A percentile compares a stretch with the other conserved stretches of the same genome.
These are phyloP conservation scores for Xenentodon cancila DNA, from an alignment of 2,797 vertebrate genomes.

Conservation along the genomic window DNA sequence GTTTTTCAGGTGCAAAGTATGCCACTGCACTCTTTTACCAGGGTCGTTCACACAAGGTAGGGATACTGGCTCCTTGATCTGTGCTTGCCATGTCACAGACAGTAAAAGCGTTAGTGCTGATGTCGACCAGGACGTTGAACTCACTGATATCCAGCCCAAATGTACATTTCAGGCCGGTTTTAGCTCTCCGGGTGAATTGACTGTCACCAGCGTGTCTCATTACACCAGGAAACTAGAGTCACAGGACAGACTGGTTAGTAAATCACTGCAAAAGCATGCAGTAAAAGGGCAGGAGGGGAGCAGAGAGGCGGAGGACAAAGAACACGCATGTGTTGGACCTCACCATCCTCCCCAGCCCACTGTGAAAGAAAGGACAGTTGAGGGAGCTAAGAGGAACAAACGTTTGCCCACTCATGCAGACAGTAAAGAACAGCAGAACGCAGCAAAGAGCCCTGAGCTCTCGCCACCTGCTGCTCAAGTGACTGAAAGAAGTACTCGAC, in stretches of 20 bases:
- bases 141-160: neutral
- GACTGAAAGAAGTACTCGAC: slow-evolving; percentile 18
- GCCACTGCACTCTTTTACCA: slow-evolving; percentile 56
- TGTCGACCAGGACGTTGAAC: neutral
- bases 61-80: slow-evolving; percentile 48
- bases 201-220: slow-evolving; percentile 44
- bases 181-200: slow-evolving; percentile 44
- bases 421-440: neutral
- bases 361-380: neutral
- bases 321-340: slow-evolving; percentile 10
- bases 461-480: neutral
- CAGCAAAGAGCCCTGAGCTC: neutral
- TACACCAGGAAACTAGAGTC: slow-evolving; percentile 45
- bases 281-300: slow-evolving; percentile 7
- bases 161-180: slow-evolving; percentile 8
- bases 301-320: slow-evolving; percentile 1
- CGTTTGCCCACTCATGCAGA: neutral
- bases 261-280: neutral
- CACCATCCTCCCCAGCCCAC: neutral
- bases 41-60: slow-evolving; percentile 49
- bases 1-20: slow-evolving; percentile 65
- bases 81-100: slow-evolving; percentile 44
- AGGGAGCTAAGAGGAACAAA: neutral
- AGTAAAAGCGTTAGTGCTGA: neutral
- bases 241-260: slow-evolving; percentile 38